These are phyloP conservation scores for Corythoichthys intestinalis DNA, from an alignment of 2,113 vertebrate genomes.

Conservation along the genomic window DNA sequence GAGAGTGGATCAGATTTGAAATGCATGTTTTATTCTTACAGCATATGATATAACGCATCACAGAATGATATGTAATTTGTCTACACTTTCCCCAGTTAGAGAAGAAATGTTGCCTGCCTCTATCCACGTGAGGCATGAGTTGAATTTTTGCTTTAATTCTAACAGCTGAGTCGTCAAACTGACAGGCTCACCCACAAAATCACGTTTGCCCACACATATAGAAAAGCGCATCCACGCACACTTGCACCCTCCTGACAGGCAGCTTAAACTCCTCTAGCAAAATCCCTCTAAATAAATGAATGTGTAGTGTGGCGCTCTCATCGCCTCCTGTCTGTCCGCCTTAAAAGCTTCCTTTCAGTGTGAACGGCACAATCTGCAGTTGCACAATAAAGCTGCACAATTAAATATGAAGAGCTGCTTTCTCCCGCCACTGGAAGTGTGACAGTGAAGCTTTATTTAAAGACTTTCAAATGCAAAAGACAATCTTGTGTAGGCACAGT, in stretches of 20 bases:
- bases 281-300: slow-evolving; percentile 42
- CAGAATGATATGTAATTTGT: background rate
- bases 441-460: slow-evolving; percentile 10
- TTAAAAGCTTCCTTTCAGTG: slow-evolving; percentile 26
- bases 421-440: slow-evolving; percentile 3
- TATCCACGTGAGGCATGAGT: background rate
- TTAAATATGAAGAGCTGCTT: slow-evolving; percentile 22
- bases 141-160: slow-evolving; percentile 16
- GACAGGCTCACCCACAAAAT: slow-evolving; percentile 27
- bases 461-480: slow-evolving; percentile 24
- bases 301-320: slow-evolving; percentile 20
- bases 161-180: slow-evolving; percentile 29
- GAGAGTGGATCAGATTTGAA: background rate
- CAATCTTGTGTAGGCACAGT: slow-evolving; percentile 15
- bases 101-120: background rate
- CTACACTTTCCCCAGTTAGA: background rate
- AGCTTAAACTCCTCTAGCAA: slow-evolving; percentile 35
- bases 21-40: background rate
- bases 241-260: slow-evolving; percentile 26
- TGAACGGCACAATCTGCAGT: slow-evolving; percentile 37
- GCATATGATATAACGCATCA: background rate
- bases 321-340: slow-evolving; percentile 10
- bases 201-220: background rate
- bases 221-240: slow-evolving; percentile 6
- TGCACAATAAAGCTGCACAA: slow-evolving; percentile 17